phyloP scores from a whole-genome alignment of 2,888 invertebrate species.

The Trachelus tabidus region DNA sequence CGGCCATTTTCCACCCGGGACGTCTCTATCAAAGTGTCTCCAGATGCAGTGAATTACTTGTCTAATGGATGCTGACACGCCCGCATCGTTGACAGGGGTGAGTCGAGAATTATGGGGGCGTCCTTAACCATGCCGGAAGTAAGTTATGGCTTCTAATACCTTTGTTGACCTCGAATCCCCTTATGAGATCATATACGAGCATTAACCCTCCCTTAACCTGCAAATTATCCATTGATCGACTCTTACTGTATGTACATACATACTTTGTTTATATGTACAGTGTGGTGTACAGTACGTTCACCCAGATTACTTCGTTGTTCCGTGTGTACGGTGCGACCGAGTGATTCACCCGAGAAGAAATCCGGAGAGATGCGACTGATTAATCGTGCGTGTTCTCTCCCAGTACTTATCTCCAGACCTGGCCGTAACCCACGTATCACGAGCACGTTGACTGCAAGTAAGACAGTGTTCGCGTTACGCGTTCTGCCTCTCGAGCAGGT shows the following conservation, averaged over 20 bases:
- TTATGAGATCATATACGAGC: not conserved
- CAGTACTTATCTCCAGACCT: slow-evolving; percentile 23
- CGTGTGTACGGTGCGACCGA: not conserved
- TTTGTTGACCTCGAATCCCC: slow-evolving; percentile 4
- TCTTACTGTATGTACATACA: not conserved
- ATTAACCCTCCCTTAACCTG: slow-evolving; percentile 12
- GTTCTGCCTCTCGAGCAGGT: not conserved
- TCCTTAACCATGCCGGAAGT: slow-evolving; percentile 28
- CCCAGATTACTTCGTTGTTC: not conserved
- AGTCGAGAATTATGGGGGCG: slow-evolving; percentile 24
- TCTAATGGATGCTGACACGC: not conserved
- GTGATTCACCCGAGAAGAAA: slow-evolving; percentile 30
- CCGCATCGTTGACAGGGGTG: slow-evolving; percentile 15
- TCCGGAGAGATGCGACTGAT: slow-evolving; percentile 31
- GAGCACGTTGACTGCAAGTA: slow-evolving; percentile 3
- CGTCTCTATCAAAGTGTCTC: not conserved
- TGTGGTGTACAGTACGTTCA: not conserved
- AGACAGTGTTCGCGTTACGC: slow-evolving; percentile 21
- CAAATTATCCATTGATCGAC: not conserved
- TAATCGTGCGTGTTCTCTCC: slow-evolving; percentile 33
- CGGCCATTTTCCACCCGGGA: not conserved
- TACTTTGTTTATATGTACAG: not conserved
- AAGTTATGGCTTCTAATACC: slow-evolving; percentile 32
- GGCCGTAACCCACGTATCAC: slow-evolving; percentile 7
- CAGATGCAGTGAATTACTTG: not conserved